phyloP scores from a whole-genome alignment of 2,888 invertebrate genomes.

The Epinotia demarniana region DNA sequence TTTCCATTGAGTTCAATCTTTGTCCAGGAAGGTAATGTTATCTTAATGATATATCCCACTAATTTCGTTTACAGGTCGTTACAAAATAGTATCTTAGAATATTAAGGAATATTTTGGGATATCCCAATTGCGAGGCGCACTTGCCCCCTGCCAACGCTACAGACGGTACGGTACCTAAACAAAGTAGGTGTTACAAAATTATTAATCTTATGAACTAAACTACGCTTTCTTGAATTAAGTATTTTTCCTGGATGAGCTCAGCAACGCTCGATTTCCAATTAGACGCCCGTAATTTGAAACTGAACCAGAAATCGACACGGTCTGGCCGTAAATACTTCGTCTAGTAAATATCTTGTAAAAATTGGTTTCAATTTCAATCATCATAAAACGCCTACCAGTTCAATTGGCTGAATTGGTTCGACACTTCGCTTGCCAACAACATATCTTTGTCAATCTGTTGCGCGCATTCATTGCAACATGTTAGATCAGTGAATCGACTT shows the following conservation, averaged over 20 bases:
- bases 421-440: background rate
- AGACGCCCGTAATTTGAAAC: background rate
- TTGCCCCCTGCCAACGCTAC: no score
- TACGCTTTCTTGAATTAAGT: background rate
- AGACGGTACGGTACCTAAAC: no score
- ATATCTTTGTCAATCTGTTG: background rate
- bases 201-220: no score
- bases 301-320: background rate
- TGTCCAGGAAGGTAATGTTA: no score
- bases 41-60: no score
- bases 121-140: no score
- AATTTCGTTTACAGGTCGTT: no score
- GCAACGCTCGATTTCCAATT: background rate
- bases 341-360: conserved; percentile 17
- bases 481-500: no score
- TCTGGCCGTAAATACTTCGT: background rate
- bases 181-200: no score
- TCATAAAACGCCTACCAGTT: conserved; percentile 1
- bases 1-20: no score
- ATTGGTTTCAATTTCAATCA: conserved; percentile 25
- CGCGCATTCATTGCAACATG: background rate
- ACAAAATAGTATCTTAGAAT: no score
- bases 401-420: background rate
- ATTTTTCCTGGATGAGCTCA: background rate
- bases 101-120: no score